Base-by-base conservation (phyloP, 2,888 invertebrate genomes). In the Lottia gigantea region DNA sequence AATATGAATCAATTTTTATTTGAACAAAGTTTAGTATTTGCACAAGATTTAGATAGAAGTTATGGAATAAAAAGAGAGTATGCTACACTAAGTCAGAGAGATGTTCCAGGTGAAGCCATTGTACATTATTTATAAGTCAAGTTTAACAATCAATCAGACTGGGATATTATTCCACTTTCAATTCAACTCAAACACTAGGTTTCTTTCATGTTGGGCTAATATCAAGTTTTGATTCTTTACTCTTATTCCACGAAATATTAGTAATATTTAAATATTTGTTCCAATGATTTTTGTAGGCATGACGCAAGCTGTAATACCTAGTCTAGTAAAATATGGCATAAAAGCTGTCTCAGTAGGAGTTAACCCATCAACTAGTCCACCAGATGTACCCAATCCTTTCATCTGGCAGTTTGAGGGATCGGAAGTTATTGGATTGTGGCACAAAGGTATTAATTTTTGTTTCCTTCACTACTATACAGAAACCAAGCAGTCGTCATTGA, bases 321-420 rank as follows among this genome's bases (percentile, higher is more conserved):
- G 70, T 25, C 67, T 86, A 71, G 71, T 78, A 23, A 74, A 78
- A 65, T 74, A 76, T 40, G 76, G 77, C 15, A 76, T 86, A 8
- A 68, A 66, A 12, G 85, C 81, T 25, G 75, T 86, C 12, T 81
- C 85, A 23, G 86, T 86, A 16, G 86, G 86, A 0, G 86, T 86
- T 15, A 86, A 86, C 71, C 70, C 74, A 8, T 80, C 78, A 31
- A 82, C 83, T 1, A 79, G 83, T 31, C 84, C 85, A 3, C 85
- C 85, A 12, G 85, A 77, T n/a, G 80, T 86, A 1, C 84, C 84
- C 3, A 79, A 74, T 16, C 78, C 83, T 11, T 85, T 85, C 71
- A 70, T 77, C 12, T 86, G 86, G 86, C 76, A 76, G 62, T 78
- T 77, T 69, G 72, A 72, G 23, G 76, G 76, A 31, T 71, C 71